Evolutionary conservation across 2,888 invertebrate species (phyloP), one percentile per base, ranked within the genome.

Genomic region (Nemotelus nigrinus): DNA sequence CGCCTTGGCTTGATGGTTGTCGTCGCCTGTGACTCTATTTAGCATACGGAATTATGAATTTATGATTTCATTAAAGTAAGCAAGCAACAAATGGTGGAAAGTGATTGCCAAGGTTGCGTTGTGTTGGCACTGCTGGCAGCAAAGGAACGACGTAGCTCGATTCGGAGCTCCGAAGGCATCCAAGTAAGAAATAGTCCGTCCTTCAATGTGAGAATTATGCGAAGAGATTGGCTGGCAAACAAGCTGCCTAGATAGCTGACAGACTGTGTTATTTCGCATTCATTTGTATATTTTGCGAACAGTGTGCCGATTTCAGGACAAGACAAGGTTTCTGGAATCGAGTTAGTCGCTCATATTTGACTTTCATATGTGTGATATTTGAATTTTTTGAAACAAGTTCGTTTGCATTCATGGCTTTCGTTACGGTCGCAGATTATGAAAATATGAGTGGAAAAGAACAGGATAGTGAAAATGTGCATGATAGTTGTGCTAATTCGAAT

Each of bases 31-130:
- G 45, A 50, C 5, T 70, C 74, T 74, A 60, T 74, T 74, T 74
- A 74, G 74, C 74, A 74, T 74, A 63, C 63, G 41, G 63, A 74
- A 74, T 74, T 63, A 74, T 74, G 74, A 74, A 74, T 74, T 74
- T 74, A 74, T 74, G 60, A 74, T 60, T 63, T 63, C 48, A 60
- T 74, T 55, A 55, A 25, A 25, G 25, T 25, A 25, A 6, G 55
- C 41, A 53, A 70, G 55, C 70, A 70, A 70, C 70, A 53, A 70
- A 48, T 70, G 70, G 5, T n/a, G 25, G 25, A 41, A 41, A 39
- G 39, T 41, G 41, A 2, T 41, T 25, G 25, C 25, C 25, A 25
- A 25, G 25, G 25, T 25, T 25, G 25, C 25, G 25, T 25, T 57
- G 10, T 63, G 41, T 48, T 50, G 50, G 50, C 47, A 57, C 57